Base-by-base conservation (phyloP, 2,888 invertebrate species). In the Chalcis sispes region DNA sequence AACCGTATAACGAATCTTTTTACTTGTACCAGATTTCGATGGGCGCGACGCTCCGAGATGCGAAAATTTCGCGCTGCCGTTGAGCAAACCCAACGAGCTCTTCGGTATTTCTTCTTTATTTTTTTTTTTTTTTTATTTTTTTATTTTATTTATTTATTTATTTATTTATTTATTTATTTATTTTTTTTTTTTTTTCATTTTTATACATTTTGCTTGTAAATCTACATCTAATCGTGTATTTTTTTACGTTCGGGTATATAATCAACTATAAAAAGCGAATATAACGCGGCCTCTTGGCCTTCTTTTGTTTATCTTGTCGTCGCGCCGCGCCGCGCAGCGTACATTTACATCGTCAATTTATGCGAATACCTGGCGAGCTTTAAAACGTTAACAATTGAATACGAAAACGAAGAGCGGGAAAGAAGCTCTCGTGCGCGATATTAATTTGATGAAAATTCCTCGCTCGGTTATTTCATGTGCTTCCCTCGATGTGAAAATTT, bases 21-120 rank as follows among this genome's bases (percentile, higher is more conserved):
- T 70, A 46, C 56, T 75, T 58, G 70, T 70, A 70, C 75, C 52
- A 56, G 50, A 75, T 75, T 75, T 75, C 52, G 70, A 75, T 70
- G 66, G 29, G 59, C 42, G 59, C 66, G 66, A 46, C 25, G n/a
- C 32, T 8, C 59, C 27, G 20, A 59, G 15, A 48, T 56, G 62
- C 61, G 74, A 69, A n/a, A n/a, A 59, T 29, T 42, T 65, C 61
- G 69, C 40, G 54, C 36, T 54, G 74, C 10, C 36, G 36, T 69
- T 62, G 46, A 69, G 74, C 54, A 74, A 74, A 75, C 70, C 70
- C 64, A 64, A 70, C 70, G 64, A 59, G 61, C 18, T 15, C 62
- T n/a, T 58, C 23, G 10, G 29, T 54, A 70, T 70, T 70, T n/a
- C n/a, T n/a, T n/a, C n/a, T n/a, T n/a, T n/a, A n/a, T n/a, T n/a